Evolutionary conservation across 2,113 vertebrate species (phyloP).

Genomic region (Picathartes gymnocephalus): DNA sequence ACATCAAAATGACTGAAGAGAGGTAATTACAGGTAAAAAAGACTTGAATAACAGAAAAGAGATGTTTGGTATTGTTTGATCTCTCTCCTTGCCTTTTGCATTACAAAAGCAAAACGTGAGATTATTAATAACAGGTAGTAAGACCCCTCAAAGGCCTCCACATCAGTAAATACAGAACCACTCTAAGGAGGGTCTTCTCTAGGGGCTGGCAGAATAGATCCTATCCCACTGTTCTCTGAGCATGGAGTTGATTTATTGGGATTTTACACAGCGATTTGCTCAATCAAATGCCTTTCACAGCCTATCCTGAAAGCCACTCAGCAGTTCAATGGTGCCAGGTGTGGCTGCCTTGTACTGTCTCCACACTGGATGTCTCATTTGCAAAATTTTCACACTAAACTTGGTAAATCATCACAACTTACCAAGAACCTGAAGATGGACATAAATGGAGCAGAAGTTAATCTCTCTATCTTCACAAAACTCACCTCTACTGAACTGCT

Average conservation of each 20-base stretch:
- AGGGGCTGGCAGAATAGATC: not conserved
- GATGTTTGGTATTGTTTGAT: not conserved
- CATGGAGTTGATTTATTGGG: not conserved
- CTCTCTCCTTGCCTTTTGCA: not conserved
- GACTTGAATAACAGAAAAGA: not conserved
- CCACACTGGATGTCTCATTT: not conserved
- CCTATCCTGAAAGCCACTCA: not conserved
- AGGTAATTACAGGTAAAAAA: not conserved
- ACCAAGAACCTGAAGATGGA: not conserved
- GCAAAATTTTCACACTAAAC: not conserved
- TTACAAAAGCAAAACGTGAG: not conserved
- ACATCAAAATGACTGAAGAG: not conserved
- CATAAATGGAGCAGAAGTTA: not conserved
- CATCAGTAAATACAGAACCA: not conserved
- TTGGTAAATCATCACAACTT: not conserved
- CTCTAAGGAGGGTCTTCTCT: not conserved
- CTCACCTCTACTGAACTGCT: not conserved
- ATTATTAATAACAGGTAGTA: not conserved
- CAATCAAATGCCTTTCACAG: not conserved
- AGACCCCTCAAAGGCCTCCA: not conserved
- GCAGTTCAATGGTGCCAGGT: not conserved
- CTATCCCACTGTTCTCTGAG: not conserved
- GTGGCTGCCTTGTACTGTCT: not conserved
- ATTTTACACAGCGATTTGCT: not conserved
- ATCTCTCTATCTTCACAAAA: not conserved